A percentile compares a stretch with the other conserved stretches of the same genome.
These are phyloP conservation scores for Diprion similis DNA, from an alignment of 1,140 invertebrate species.

Conservation along the genomic window DNA sequence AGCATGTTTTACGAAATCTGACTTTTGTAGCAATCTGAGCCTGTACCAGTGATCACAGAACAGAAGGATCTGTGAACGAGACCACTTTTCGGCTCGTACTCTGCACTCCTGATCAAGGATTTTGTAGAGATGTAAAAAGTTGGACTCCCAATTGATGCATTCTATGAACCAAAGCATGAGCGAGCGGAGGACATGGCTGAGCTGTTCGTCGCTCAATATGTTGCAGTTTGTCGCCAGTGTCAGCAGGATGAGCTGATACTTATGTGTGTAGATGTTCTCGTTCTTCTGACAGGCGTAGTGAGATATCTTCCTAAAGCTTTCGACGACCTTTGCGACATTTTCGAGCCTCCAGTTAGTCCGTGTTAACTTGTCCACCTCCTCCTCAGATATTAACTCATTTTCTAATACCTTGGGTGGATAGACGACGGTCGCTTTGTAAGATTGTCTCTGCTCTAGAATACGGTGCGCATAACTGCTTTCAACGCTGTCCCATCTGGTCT, in stretches of 20 bases:
- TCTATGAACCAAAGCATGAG: constrained; percentile 49
- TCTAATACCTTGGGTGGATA: neutral
- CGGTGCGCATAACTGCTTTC: constrained; percentile 51
- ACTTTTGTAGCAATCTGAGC: constrained; percentile 52
- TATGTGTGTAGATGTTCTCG: constrained; percentile 49
- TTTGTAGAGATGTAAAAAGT: constrained; percentile 64
- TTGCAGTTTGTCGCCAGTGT: constrained; percentile 54
- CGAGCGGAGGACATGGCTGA: constrained; percentile 47
- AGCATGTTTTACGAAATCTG: constrained; percentile 56
- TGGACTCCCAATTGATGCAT: constrained; percentile 42
- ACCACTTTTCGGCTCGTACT: constrained; percentile 52
- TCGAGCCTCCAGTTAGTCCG: constrained; percentile 44
- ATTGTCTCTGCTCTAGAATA: constrained; percentile 37
- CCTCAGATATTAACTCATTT: constrained; percentile 25
- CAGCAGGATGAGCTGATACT: constrained; percentile 55
- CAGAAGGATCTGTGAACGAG: constrained; percentile 49
- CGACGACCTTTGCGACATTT: constrained; percentile 45
- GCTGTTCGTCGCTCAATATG: constrained; percentile 54
- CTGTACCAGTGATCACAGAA: constrained; percentile 61
- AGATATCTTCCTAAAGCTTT: constrained; percentile 46
- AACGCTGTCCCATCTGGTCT: constrained; percentile 33
- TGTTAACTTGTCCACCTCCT: constrained; percentile 39
- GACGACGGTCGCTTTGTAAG: constrained; percentile 31
- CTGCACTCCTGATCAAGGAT: constrained; percentile 63
- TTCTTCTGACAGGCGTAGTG: constrained; percentile 47